Percentiles rank a stretch among this genome's conserved stretches.
These are phyloP conservation scores for Lethrus apterus DNA, from an alignment of 1,140 invertebrate genomes.

Conservation along the genomic window DNA sequence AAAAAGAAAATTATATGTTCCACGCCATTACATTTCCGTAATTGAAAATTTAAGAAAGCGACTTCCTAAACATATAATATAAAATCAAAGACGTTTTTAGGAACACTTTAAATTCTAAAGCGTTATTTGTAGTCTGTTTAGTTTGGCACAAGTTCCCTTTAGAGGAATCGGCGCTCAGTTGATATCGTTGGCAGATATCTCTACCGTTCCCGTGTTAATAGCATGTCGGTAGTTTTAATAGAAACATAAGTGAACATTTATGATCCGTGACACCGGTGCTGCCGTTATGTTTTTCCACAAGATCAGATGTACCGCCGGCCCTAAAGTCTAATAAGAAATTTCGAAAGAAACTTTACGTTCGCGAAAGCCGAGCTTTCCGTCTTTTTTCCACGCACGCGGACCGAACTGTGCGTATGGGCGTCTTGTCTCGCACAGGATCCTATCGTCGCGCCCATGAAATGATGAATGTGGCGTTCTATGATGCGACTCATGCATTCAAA, in stretches of 20 bases:
- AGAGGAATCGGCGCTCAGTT: conserved; percentile 15
- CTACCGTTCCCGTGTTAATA: conserved; percentile 28
- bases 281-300: conserved; percentile 19
- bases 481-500: conserved; percentile 35
- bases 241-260: conserved; percentile 43
- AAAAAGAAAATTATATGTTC: too few relatives aligned
- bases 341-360: conserved; percentile 6
- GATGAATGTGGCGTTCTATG: conserved; percentile 39
- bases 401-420: conserved; percentile 4
- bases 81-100: too few relatives aligned
- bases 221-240: conserved; percentile 37
- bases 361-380: not conserved
- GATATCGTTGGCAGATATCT: conserved; percentile 30
- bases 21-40: too few relatives aligned
- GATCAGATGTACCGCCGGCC: conserved; percentile 16
- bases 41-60: too few relatives aligned
- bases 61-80: too few relatives aligned
- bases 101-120: too few relatives aligned
- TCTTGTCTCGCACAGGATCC: conserved; percentile 14
- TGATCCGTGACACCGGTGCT: conserved; percentile 39
- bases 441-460: conserved; percentile 33
- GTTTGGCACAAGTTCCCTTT: conserved; percentile 24
- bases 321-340: conserved; percentile 16
- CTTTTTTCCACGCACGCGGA: not conserved
- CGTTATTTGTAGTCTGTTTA: conserved; percentile 21